phyloP scores from a whole-genome alignment of 1,140 invertebrate species.

The Cecropterus lyciades region DNA sequence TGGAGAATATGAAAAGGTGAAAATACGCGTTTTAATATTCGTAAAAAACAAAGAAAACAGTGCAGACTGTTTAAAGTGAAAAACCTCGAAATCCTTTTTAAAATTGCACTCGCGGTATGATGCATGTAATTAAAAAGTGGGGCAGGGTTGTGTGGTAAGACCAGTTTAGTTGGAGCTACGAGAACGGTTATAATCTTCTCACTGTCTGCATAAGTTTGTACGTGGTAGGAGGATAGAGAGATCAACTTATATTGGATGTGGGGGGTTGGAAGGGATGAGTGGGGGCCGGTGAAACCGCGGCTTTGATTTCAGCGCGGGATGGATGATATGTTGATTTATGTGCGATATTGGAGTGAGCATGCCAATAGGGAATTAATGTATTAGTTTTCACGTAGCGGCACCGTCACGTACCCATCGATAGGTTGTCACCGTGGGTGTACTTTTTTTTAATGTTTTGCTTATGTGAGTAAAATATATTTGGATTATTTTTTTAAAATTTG shows the following conservation, averaged over 20 bases:
- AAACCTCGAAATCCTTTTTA: slow-evolving; percentile 67
- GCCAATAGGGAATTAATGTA: slow-evolving; percentile 34
- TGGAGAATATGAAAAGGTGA: slow-evolving; percentile 23
- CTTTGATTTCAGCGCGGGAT: slow-evolving; percentile 56
- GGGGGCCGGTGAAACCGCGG: slow-evolving; percentile 48
- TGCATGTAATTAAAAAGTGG: slow-evolving; percentile 76
- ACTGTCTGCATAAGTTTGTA: slow-evolving; percentile 2
- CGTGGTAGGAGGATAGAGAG: slow-evolving; percentile 17
- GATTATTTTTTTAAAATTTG: too few species aligned
- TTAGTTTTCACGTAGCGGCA: slow-evolving; percentile 25
- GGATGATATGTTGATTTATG: slow-evolving; percentile 58
- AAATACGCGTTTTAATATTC: slow-evolving; percentile 45
- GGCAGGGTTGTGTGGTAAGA: slow-evolving; percentile 44
- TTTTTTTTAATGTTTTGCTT: background rate
- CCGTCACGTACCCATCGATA: background rate
- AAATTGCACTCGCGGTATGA: slow-evolving; percentile 64
- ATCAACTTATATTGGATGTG: slow-evolving; percentile 37
- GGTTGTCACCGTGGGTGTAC: background rate
- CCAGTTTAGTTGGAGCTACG: slow-evolving; percentile 44
- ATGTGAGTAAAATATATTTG: too few species aligned
- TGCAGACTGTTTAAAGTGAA: slow-evolving; percentile 50
- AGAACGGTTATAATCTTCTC: slow-evolving; percentile 10
- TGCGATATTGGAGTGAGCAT: slow-evolving; percentile 47
- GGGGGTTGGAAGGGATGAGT: slow-evolving; percentile 30
- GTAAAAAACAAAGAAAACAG: slow-evolving; percentile 49